phyloP scores from a whole-genome alignment of 2,888 invertebrate genomes.

The Ormyrus pomaceus region DNA sequence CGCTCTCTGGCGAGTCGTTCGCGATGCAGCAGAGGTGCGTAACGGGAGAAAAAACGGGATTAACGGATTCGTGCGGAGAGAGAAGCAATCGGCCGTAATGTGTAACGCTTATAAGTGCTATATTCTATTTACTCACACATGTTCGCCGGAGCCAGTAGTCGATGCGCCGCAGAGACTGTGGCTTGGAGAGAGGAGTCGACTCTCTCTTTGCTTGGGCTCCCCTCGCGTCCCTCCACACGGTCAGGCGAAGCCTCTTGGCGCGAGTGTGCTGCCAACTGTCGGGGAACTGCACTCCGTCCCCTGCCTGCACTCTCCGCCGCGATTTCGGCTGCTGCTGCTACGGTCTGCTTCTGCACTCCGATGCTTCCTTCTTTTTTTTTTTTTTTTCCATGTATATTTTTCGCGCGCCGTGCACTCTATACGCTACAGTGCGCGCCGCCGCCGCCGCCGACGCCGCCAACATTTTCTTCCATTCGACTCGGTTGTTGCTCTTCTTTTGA shows the following conservation, averaged over 20 bases:
- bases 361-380: background rate
- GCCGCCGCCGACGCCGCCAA: too few species aligned
- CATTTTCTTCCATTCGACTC: too few species aligned
- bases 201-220: slow-evolving; percentile 22
- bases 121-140: slow-evolving; percentile 29
- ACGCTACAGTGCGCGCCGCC: too few species aligned
- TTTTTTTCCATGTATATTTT: background rate
- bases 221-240: background rate
- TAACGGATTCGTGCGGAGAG: slow-evolving; percentile 21
- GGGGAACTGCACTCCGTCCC: background rate
- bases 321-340: background rate
- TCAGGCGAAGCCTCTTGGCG: slow-evolving; percentile 5
- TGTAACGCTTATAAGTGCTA: background rate
- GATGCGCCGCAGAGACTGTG: slow-evolving; percentile 7
- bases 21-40: background rate
- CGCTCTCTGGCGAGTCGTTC: background rate
- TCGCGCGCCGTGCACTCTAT: background rate
- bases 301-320: too few species aligned
- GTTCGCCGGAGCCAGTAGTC: background rate
- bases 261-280: slow-evolving; percentile 65
- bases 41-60: slow-evolving; percentile 51
- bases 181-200: background rate
- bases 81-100: background rate
- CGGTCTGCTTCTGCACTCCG: background rate
- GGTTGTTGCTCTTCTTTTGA: too few species aligned